These are phyloP conservation scores for Argyresthia goedartella DNA, from an alignment of 2,888 invertebrate genomes.

Conservation along the genomic window DNA sequence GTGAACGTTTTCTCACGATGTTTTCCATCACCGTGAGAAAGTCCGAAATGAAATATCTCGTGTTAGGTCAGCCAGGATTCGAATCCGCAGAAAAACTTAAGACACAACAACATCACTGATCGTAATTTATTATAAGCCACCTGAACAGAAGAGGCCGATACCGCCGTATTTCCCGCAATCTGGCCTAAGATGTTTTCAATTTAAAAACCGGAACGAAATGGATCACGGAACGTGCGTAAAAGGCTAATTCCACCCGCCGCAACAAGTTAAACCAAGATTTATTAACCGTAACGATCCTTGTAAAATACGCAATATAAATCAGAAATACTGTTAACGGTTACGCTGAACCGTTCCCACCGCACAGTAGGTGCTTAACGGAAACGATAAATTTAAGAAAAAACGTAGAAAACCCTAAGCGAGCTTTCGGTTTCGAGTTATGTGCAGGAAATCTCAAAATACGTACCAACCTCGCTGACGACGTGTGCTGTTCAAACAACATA, in stretches of 20 bases:
- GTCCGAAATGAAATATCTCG: no score
- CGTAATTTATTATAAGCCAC: no score
- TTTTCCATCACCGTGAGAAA: no score
- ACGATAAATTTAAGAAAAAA: conserved; percentile 25
- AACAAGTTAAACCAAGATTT: conserved; percentile 56
- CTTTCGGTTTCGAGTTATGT: neutral
- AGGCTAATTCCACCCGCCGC: conserved; percentile 19
- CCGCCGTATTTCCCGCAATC: neutral
- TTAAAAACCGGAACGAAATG: neutral
- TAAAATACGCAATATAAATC: conserved; percentile 51
- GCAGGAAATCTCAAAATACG: neutral
- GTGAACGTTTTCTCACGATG: no score
- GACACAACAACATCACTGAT: no score
- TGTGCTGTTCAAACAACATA: no score
- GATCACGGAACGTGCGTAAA: conserved; percentile 5
- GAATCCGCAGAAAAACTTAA: no score
- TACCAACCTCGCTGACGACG: no score
- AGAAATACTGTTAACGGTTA: conserved; percentile 27
- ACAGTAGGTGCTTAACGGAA: conserved; percentile 16
- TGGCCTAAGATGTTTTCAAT: neutral
- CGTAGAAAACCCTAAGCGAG: neutral
- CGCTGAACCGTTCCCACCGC: conserved; percentile 14
- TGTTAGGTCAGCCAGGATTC: no score
- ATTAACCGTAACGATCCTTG: conserved; percentile 49
- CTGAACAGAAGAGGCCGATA: no score